Evolutionary conservation across 1,140 invertebrate species (phyloP), one percentile per base, ranked within the genome.

Genomic region (Pinna nobilis): DNA sequence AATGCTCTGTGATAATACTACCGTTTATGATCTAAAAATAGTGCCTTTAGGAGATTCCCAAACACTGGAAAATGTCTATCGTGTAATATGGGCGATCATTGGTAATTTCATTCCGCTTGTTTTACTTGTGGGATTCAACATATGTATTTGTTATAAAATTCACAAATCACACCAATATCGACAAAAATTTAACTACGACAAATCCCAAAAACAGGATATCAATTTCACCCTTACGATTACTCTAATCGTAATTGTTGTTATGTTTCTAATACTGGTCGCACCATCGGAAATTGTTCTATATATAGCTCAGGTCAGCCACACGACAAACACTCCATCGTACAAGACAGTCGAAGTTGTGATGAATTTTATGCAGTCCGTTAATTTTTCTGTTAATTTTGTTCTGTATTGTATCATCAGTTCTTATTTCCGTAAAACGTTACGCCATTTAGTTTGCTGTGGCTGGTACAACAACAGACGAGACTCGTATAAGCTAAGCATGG

Each of bases 191-290:
- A 78, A 81, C 23, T 74, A 73, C 6, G 76, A 78, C 18, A 67
- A 81, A 7, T 70, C 55, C 61, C 33, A 63, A 59, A 25, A 74
- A 57, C 37, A 82, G 70, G 80, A 82, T 61, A 77, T 82, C 1
- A 77, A 76, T 28, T 76, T 84, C 49, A 82, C 82, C 1, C 68
- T 88, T 7, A 88, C 87, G 7, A 74, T 87, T 18, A 88, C 86
- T 0, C 79, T 88, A 1, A 81, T 88, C 7, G 82, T 82, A 32
- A 87, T 88, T 18, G 84, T 88, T 9, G 79, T 87, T 11, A 85
- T 88, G 85, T 88, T 88, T 60, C 78, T 87, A 55, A 82, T 87
- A 20, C 74, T 88, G 2, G 87, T 88, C 18, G 87, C 87, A 1
- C 87, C 87, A 13, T 87, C 85, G 0, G 87, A 88, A 69, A 80